phyloP scores from a whole-genome alignment of 2,888 invertebrate species.

The Dynastes hyllus region DNA sequence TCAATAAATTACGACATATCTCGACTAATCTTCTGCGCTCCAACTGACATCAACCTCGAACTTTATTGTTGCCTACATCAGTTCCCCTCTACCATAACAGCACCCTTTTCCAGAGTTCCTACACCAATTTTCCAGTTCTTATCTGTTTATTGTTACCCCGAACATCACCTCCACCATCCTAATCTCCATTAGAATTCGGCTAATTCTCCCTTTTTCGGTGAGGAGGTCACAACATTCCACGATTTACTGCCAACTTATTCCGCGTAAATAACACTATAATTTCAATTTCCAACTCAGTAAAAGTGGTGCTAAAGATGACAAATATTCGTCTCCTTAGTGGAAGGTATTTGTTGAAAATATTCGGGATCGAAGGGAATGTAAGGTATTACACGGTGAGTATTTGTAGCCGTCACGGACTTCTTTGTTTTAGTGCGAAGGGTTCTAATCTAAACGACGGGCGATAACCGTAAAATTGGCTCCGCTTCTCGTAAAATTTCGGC shows the following conservation, averaged over 20 bases:
- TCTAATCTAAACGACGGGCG: conserved; percentile 22
- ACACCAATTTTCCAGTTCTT: background rate
- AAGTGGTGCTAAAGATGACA: conserved; percentile 12
- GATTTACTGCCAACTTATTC: conserved; percentile 16
- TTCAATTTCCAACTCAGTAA: conserved; percentile 13
- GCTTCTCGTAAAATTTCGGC: conserved; percentile 19
- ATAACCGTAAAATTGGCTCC: conserved; percentile 20
- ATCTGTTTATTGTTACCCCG: background rate
- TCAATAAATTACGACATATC: conserved; percentile 6
- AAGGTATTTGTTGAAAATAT: too few relatives aligned
- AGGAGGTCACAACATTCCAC: background rate
- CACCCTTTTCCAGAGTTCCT: background rate
- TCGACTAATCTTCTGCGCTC: background rate
- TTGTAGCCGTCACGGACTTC: too few relatives aligned
- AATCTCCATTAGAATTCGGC: background rate
- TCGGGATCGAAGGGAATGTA: background rate
- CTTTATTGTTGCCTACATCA: too few relatives aligned
- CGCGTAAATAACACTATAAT: conserved; percentile 17
- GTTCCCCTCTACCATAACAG: background rate
- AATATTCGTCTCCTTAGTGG: background rate
- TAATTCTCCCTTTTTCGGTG: background rate
- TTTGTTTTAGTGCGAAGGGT: background rate
- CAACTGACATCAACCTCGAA: too few relatives aligned
- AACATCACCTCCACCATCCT: background rate
- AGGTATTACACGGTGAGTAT: too few relatives aligned